Base-by-base conservation (phyloP, 2,113 vertebrate species). In the Calidris pugnax region DNA sequence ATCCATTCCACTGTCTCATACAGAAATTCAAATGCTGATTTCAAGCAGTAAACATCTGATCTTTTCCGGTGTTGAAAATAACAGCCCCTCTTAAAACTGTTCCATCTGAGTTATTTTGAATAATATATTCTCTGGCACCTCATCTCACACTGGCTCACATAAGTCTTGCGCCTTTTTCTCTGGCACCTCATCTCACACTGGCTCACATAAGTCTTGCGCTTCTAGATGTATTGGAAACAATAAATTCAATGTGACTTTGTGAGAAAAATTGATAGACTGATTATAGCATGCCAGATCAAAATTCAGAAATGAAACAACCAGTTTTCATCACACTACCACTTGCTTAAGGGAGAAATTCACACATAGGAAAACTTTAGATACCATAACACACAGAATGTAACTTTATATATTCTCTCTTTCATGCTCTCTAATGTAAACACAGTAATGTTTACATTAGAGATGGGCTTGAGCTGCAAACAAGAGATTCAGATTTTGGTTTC, bases 191-290 rank as follows among this genome's bases (percentile, higher is more conserved):
- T 90, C 82, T 95, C 68, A 74, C 68, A 67, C 67, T 74, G 68
- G 51, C 68, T 84, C 62, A 39, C 68, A 53, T 10, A 84, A 91
- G 77, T 64, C 84, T 84, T 13, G 5, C 35, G 1, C 84, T 71
- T 93, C 82, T 84, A 12, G 4, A 20, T 47, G 60, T 85, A 89
- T 63, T 85, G 85, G 77, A 95, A 95, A 94, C 74, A 95, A 86
- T 89, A 60, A 75, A 96, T 96, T 84, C 51, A 85, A 87, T 56
- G 77, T 32, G 72, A 89, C 87, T 80, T 71, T 66, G 71, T 43
- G 68, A 84, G 73, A 92, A 78, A 84, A 79, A 87, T 55, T 75
- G 77, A 90, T 89, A 78, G 94, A 89, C 85, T 81, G 76, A 85
- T 91, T 95, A 82, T 35, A 89, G 66, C 60, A 37, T 76, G 87